phyloP scores from a whole-genome alignment of 2,888 invertebrate genomes.

The Parascotia fuliginaria region DNA sequence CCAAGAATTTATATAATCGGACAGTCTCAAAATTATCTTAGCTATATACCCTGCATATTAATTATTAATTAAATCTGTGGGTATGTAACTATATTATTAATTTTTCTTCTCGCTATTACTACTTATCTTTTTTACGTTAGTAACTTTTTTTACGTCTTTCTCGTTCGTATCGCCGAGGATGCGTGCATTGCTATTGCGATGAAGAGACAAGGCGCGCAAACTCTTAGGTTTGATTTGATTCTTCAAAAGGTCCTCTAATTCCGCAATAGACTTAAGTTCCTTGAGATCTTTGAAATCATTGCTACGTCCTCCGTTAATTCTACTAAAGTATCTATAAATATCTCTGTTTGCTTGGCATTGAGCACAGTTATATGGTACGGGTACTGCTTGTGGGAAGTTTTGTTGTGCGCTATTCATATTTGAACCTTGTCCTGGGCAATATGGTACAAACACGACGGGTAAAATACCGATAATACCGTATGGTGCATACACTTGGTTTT shows the following conservation, averaged over 20 bases:
- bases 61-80: not conserved
- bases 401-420: slow-evolving; percentile 81
- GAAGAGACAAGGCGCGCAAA: slow-evolving; percentile 66
- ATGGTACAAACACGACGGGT: slow-evolving; percentile 90
- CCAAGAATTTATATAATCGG: slow-evolving; percentile 74
- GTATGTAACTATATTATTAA: not conserved
- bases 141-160: slow-evolving; percentile 46
- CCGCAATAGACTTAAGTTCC: slow-evolving; percentile 69
- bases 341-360: slow-evolving; percentile 80
- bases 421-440: slow-evolving; percentile 85
- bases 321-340: slow-evolving; percentile 65
- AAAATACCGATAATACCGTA: slow-evolving; percentile 89
- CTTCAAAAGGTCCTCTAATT: slow-evolving; percentile 72
- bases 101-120: slow-evolving; percentile 21
- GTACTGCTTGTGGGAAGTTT: slow-evolving; percentile 86
- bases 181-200: slow-evolving; percentile 43
- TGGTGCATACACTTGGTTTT: slow-evolving; percentile 68
- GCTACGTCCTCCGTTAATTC: slow-evolving; percentile 70
- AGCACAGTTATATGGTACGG: slow-evolving; percentile 87
- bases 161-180: slow-evolving; percentile 58
- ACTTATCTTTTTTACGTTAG: slow-evolving; percentile 26
- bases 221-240: slow-evolving; percentile 73
- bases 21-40: slow-evolving; percentile 73
- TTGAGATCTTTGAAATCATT: slow-evolving; percentile 67
- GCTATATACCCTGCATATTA: slow-evolving; percentile 9